Evolutionary conservation across 2,888 invertebrate species (phyloP).

Genomic region (Caradrina kadenii): DNA sequence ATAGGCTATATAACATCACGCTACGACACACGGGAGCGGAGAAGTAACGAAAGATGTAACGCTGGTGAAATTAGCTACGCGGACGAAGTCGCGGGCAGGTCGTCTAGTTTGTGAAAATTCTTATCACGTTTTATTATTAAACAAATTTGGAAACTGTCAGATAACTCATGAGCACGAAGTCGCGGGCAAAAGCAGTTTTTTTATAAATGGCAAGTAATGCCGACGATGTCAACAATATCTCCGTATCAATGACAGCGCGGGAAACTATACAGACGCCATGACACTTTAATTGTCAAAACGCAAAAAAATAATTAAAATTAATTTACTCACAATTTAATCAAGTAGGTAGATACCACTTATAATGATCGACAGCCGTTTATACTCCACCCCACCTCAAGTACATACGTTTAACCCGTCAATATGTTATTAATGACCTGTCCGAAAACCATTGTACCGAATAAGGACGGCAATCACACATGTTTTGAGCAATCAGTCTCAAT

Average conservation of each 20-base stretch:
- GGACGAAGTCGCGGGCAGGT: too few relatives aligned
- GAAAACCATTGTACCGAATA: constrained; percentile 35
- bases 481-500: constrained; percentile 23
- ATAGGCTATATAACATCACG: too few relatives aligned
- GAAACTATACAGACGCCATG: constrained; percentile 38
- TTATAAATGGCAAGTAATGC: too few relatives aligned
- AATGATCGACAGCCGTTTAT: constrained; percentile 3
- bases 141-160: too few relatives aligned
- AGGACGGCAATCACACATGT: constrained; percentile 33
- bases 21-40: too few relatives aligned
- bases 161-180: too few relatives aligned
- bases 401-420: constrained; percentile 32
- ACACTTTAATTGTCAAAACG: constrained; percentile 47
- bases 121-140: too few relatives aligned
- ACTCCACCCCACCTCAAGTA: constrained; percentile 7
- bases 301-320: constrained; percentile 3
- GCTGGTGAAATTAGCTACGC: too few relatives aligned
- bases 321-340: background rate
- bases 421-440: constrained; percentile 28
- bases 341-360: background rate
- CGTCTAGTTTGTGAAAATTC: too few relatives aligned
- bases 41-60: too few relatives aligned
- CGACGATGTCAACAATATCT: background rate
- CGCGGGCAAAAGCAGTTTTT: too few relatives aligned
- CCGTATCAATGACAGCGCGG: constrained; percentile 16